A percentile compares a stretch with the other conserved stretches of the same genome.
These are phyloP conservation scores for Laticauda colubrina DNA, from an alignment of 2,113 vertebrate genomes.

Conservation along the genomic window DNA sequence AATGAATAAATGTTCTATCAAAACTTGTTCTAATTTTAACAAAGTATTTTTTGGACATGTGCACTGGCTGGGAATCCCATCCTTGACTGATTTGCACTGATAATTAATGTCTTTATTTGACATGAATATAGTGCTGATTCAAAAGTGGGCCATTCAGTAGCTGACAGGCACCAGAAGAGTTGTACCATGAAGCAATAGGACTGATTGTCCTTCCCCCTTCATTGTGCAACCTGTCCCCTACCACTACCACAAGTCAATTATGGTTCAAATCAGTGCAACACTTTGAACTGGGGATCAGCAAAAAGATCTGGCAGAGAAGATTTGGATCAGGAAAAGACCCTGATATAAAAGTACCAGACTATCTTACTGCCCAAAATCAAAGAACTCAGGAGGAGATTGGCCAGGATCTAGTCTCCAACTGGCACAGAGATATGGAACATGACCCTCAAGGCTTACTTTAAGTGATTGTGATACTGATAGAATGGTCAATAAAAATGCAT, in stretches of 20 bases:
- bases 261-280: neutral
- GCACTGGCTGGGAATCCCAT: neutral
- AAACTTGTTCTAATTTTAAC: neutral
- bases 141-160: neutral
- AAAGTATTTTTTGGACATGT: neutral
- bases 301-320: neutral
- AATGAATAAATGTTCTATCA: neutral
- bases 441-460: neutral
- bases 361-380: neutral
- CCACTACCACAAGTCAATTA: neutral
- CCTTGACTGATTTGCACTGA: neutral
- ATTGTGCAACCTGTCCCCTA: neutral
- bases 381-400: neutral
- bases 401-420: neutral
- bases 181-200: neutral
- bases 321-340: neutral
- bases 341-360: neutral
- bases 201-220: neutral
- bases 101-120: neutral
- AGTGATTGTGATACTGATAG: neutral
- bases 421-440: neutral
- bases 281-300: neutral
- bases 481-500: neutral
- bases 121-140: neutral
- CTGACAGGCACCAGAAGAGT: neutral